phyloP scores from a whole-genome alignment of 2,888 invertebrate species.

The Beris morrisii region DNA sequence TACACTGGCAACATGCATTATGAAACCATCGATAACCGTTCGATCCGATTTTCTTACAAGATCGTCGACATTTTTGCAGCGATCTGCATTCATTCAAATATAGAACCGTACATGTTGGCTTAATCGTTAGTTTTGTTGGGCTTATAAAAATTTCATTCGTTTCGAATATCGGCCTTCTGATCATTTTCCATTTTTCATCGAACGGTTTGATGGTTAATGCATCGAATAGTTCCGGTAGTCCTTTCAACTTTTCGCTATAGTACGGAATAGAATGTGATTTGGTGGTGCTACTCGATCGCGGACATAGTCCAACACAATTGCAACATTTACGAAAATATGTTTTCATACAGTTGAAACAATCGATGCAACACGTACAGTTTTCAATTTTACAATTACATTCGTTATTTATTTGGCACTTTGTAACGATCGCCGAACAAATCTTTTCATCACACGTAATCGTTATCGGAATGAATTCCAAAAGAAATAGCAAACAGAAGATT shows the following conservation, averaged over 20 bases:
- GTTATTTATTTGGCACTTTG: slow-evolving; percentile 92
- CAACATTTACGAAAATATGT: slow-evolving; percentile 84
- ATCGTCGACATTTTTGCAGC: slow-evolving; percentile 48
- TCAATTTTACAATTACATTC: slow-evolving; percentile 91
- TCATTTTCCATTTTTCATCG: slow-evolving; percentile 49
- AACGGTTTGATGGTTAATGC: slow-evolving; percentile 72
- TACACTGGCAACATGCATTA: slow-evolving; percentile 91
- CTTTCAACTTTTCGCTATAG: slow-evolving; percentile 61
- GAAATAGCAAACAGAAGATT: too few relatives aligned
- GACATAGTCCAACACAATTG: slow-evolving; percentile 62
- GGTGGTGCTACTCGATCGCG: slow-evolving; percentile 67
- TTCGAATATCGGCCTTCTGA: slow-evolving; percentile 45
- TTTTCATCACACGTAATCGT: slow-evolving; percentile 74
- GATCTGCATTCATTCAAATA: slow-evolving; percentile 50
- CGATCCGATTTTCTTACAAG: slow-evolving; percentile 54
- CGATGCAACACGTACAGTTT: slow-evolving; percentile 88
- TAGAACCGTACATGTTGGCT: slow-evolving; percentile 48
- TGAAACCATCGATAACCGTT: slow-evolving; percentile 84
- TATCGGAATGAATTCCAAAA: too few relatives aligned
- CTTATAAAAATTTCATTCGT: slow-evolving; percentile 1
- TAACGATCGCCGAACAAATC: slow-evolving; percentile 91
- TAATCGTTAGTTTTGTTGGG: background rate
- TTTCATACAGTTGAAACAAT: slow-evolving; percentile 86
- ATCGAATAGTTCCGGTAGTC: slow-evolving; percentile 78
- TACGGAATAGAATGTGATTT: slow-evolving; percentile 62